Base-by-base conservation (phyloP, 2,888 invertebrate species). In the Phyllotreta cruciferae region DNA sequence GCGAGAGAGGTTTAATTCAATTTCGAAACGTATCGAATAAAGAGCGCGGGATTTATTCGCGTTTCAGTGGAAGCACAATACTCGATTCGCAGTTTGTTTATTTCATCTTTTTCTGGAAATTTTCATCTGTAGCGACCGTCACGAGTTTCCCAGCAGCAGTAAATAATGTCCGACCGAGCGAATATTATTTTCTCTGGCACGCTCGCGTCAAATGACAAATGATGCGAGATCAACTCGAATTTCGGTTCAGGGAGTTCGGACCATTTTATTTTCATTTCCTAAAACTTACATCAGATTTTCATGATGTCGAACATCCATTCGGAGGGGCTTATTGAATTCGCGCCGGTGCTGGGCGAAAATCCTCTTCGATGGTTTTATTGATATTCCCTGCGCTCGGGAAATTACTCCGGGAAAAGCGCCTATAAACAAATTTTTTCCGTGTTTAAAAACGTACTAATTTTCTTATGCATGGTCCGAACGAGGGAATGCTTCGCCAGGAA, bases 251-350 rank as follows among this genome's bases (percentile, higher is more conserved):
- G 57, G 49, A 34, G 50, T 49, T 57, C 34, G 3, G 49, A 14
- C 47, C 41, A 39, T 57, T 57, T 38, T 57, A 57, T 57, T 57
- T 57, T 50, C 49, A 57, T 49, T 57, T 47, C 11, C 14, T 49
- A 41, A 49, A 57, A 57, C 41, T 34, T 57, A 38, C 49, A 49
- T 57, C 49, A 49, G 57, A 57, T 57, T 57, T 49, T 39, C 49
- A 49, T 49, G 57, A 57, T 39, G 49, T n/a, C 24, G 38, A 10
- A 34, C 38, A 11, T 57, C 11, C 45, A 56, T 56, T 47, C 35
- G n/a, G 11, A 38, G 39, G 10, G 9, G 39, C 41, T 50, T 49
- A 50, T 57, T 57, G 41, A 57, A 49, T 47, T 39, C 9, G 34
- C 9, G 49, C 36, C 1, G n/a, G 6, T 5, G 11, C 24, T 45